Evolutionary conservation across 2,797 vertebrate species (phyloP), one percentile per base, ranked within the genome.

Genomic region (Myiothlypis chrysogaster): DNA sequence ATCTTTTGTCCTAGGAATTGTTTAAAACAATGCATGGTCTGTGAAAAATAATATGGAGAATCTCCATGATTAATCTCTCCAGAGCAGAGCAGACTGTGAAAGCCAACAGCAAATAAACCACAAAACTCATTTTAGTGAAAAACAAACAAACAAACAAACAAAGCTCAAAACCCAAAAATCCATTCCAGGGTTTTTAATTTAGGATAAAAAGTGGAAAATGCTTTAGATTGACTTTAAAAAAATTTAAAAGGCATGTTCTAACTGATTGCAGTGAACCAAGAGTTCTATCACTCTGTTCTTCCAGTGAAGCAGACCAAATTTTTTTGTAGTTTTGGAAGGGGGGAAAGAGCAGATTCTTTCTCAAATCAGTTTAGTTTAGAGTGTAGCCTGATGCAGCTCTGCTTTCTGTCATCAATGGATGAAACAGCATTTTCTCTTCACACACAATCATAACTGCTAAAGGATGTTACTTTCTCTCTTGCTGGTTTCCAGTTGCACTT

Each of bases 11-110:
- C 70, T 68, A 49, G 28, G 50, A 89, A 56, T 77, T 89, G 59
- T 95, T 97, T 95, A 92, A 79, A 81, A 78, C 50, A 46, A 19
- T 39, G 37, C 21, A 19, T 53, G 32, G 49, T 27, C 28, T 96
- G 65, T 73, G 71, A 89, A 96, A 97, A 96, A 78, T 64, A 95
- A 94, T 86, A 88, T 95, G 93, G 55, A 91, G 32, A 85, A 60
- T 89, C 5, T 78, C 60, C 69, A 44, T 28, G 35, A 52, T 63
- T 9, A 86, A 69, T 37, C 24, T 89, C 65, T 92, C n/a, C 35
- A 90, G 39, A 77, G 15, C 56, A 70, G 20, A 71, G 23, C 25
- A 79, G 57, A 65, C n/a, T 71, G n/a, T 64, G 70, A 60, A 90
- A 93, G 53, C 30, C 59, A 94, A 68, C 27, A 83, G 64, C 32